phyloP scores from a whole-genome alignment of 2,797 vertebrate genomes.

The Urophycis tenuis region DNA sequence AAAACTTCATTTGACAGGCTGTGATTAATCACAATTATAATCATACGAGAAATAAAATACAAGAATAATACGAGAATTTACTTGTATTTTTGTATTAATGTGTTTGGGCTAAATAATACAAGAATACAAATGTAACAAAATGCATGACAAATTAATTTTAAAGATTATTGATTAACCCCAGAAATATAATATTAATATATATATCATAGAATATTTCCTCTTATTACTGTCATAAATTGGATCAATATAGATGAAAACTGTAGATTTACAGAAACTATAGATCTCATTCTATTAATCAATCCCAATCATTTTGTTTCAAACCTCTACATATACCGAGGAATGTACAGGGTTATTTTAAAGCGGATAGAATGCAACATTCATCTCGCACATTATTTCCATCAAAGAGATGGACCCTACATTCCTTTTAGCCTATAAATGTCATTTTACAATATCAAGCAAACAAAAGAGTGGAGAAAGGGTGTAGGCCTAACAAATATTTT shows the following conservation, averaged over 20 bases:
- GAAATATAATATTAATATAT: no score
- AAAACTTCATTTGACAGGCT: neutral
- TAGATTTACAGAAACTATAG: no score
- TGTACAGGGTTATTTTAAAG: neutral
- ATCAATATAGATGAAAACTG: neutral
- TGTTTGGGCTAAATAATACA: neutral
- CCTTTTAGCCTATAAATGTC: neutral
- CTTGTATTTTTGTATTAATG: neutral
- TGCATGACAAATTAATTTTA: neutral
- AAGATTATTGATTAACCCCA: neutral
- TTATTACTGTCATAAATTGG: no score
- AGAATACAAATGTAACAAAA: neutral
- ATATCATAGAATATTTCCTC: neutral
- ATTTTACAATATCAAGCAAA: neutral
- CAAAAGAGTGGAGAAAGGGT: neutral
- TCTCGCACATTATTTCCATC: neutral
- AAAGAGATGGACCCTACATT: neutral
- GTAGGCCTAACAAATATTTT: neutral
- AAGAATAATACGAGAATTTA: neutral
- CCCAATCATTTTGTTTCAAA: neutral
- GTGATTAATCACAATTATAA: neutral
- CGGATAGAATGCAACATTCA: neutral
- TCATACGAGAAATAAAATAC: no score
- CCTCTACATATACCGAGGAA: neutral
- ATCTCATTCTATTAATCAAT: neutral